A percentile compares a stretch with the other conserved stretches of the same genome.
Evolutionary conservation across 2,113 vertebrate genomes (phyloP).

Genomic region (Psittacara wagleri): DNA sequence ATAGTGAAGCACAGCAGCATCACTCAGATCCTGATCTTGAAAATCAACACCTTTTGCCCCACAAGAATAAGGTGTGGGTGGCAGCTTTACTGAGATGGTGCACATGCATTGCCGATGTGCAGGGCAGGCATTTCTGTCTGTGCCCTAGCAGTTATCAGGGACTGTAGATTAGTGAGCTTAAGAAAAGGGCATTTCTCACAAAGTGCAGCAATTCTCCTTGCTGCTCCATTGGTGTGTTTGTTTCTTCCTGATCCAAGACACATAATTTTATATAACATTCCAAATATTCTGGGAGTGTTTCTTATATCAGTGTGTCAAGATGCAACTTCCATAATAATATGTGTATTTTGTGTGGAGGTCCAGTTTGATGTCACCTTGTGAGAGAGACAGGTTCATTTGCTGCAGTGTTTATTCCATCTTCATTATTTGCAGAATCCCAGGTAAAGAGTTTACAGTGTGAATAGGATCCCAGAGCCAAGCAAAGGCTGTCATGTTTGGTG

Average conservation of each 20-base stretch:
- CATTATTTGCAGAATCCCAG: slow-evolving; percentile 57
- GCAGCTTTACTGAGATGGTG: background rate
- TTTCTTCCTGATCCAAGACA: background rate
- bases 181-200: background rate
- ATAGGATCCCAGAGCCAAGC: slow-evolving; percentile 23
- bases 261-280: slow-evolving; percentile 9
- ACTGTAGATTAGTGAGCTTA: background rate
- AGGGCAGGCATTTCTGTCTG: too few species aligned
- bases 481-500: slow-evolving; percentile 45
- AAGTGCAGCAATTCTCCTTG: background rate
- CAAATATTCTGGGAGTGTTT: background rate
- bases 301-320: background rate
- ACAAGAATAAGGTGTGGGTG: background rate
- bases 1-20: background rate
- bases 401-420: slow-evolving; percentile 32
- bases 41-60: background rate
- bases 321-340: slow-evolving; percentile 40
- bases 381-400: slow-evolving; percentile 58
- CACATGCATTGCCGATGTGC: background rate
- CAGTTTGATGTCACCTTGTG: slow-evolving; percentile 20
- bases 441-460: slow-evolving; percentile 35
- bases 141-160: background rate
- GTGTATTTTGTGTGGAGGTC: background rate
- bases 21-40: background rate
- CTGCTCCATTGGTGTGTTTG: background rate